Evolutionary conservation across 2,888 invertebrate genomes (phyloP).

Genomic region (Drosophila robusta): DNA sequence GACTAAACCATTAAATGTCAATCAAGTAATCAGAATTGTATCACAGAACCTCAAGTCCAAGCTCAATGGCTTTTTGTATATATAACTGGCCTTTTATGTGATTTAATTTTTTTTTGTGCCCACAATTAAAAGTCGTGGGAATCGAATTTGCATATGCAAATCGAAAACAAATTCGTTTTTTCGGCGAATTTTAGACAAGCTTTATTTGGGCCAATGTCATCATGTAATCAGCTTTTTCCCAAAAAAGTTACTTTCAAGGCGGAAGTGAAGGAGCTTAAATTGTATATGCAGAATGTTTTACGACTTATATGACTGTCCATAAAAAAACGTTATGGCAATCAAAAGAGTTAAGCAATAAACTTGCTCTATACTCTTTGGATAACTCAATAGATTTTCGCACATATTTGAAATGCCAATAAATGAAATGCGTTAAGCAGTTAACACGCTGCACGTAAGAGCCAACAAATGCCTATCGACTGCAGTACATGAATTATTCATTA

Average conservation of each 20-base stretch:
- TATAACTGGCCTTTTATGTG: slow-evolving; percentile 27
- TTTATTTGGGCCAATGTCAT: slow-evolving; percentile 61
- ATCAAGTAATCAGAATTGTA: slow-evolving; percentile 53
- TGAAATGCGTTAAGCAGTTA: slow-evolving; percentile 55
- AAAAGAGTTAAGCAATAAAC: slow-evolving; percentile 69
- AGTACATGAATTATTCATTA: slow-evolving; percentile 55
- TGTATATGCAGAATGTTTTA: slow-evolving; percentile 25
- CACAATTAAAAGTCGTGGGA: slow-evolving; percentile 78
- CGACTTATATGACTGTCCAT: slow-evolving; percentile 11
- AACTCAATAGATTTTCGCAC: slow-evolving; percentile 20
- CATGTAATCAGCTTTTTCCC: slow-evolving; percentile 45
- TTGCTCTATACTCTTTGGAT: slow-evolving; percentile 16
- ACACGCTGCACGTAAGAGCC: slow-evolving; percentile 32
- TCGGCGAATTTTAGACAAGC: slow-evolving; percentile 32
- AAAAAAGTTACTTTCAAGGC: slow-evolving; percentile 54
- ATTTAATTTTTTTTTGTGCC: slow-evolving; percentile 26
- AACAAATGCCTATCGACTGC: slow-evolving; percentile 24
- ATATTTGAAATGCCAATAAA: slow-evolving; percentile 40
- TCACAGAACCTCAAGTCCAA: slow-evolving; percentile 41
- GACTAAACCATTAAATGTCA: slow-evolving; percentile 31
- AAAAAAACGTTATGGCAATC: slow-evolving; percentile 28
- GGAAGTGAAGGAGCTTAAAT: slow-evolving; percentile 50
- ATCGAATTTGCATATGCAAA: slow-evolving; percentile 77
- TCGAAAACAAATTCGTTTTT: slow-evolving; percentile 37
- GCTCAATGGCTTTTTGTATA: slow-evolving; percentile 37